Evolutionary conservation across 2,888 invertebrate species (phyloP).

Genomic region (Drosophila ustulata): DNA sequence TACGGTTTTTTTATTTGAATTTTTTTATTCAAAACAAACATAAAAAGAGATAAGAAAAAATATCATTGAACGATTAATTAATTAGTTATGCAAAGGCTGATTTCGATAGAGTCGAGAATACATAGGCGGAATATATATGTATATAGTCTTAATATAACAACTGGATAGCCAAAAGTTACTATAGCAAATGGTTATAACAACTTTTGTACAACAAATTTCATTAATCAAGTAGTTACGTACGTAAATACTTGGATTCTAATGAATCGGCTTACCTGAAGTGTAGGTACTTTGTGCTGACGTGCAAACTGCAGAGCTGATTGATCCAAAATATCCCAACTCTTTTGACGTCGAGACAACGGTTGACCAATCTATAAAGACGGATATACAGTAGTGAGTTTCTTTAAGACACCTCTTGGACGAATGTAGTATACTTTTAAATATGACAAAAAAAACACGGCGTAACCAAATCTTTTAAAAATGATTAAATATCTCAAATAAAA

Average conservation of each 20-base stretch:
- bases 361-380: slow-evolving; percentile 71
- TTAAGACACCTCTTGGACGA: too few species aligned
- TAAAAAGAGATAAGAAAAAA: slow-evolving; percentile 82
- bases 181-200: slow-evolving; percentile 75
- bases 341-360: slow-evolving; percentile 89
- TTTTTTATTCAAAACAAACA: slow-evolving; percentile 55
- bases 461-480: too few species aligned
- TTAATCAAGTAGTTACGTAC: slow-evolving; percentile 35
- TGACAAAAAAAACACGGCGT: too few species aligned
- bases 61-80: slow-evolving; percentile 66
- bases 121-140: slow-evolving; percentile 50
- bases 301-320: slow-evolving; percentile 93
- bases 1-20: slow-evolving; percentile 51
- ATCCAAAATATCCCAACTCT: slow-evolving; percentile 97
- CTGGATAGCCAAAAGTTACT: slow-evolving; percentile 72
- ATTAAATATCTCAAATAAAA: too few species aligned
- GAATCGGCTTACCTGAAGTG: slow-evolving; percentile 86
- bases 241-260: background rate
- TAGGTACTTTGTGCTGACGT: slow-evolving; percentile 88
- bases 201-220: slow-evolving; percentile 69
- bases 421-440: too few species aligned
- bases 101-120: slow-evolving; percentile 61
- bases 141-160: slow-evolving; percentile 52
- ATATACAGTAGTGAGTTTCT: background rate
- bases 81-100: slow-evolving; percentile 71